These are phyloP conservation scores for Bufo gargarizans DNA, from an alignment of 2,113 vertebrate genomes.

Conservation along the genomic window DNA sequence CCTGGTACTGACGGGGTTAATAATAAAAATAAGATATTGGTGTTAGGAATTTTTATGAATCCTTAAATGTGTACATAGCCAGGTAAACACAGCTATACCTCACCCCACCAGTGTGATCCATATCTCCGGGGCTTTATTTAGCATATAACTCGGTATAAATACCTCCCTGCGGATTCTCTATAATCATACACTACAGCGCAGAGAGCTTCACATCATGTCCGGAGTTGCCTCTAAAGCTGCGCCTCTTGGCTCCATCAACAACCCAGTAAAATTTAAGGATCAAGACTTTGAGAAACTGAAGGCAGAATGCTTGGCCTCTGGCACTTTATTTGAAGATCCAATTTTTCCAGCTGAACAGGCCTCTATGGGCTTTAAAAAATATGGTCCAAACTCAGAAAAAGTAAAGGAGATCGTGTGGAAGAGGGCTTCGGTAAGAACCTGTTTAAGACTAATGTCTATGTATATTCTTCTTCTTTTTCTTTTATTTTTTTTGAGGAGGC, in stretches of 20 bases:
- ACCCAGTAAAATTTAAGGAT: slow-evolving; percentile 76
- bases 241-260: slow-evolving; percentile 76
- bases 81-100: neutral
- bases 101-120: neutral
- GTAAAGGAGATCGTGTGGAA: slow-evolving; percentile 86
- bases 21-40: too few species aligned
- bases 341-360: slow-evolving; percentile 81
- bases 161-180: neutral
- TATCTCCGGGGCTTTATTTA: neutral
- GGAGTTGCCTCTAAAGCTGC: slow-evolving; percentile 42
- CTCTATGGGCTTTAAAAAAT: slow-evolving; percentile 79
- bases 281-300: slow-evolving; percentile 81
- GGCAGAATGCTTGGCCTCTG: slow-evolving; percentile 67
- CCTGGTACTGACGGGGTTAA: too few species aligned
- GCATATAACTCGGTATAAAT: neutral
- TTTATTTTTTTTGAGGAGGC: neutral
- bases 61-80: neutral
- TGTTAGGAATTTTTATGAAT: too few species aligned
- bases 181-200: neutral
- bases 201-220: slow-evolving; percentile 67
- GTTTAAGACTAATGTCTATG: neutral
- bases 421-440: slow-evolving; percentile 78
- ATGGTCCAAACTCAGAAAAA: slow-evolving; percentile 72
- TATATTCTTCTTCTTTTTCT: neutral
- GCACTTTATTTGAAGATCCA: slow-evolving; percentile 79